Base-by-base conservation (phyloP, 1,140 invertebrate species). In the Pararge aegeria region DNA sequence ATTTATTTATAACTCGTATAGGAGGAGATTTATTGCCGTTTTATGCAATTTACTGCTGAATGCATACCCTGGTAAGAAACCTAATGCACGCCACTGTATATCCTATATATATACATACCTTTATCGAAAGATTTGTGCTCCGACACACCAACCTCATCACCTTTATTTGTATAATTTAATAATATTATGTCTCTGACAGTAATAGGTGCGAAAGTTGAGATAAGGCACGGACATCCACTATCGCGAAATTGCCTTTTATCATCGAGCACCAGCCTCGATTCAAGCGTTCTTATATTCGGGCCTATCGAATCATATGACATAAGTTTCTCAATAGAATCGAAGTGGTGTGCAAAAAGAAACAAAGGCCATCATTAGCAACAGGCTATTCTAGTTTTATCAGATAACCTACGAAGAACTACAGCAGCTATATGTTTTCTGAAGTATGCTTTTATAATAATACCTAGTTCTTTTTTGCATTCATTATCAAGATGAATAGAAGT, bases 201-300 rank as follows among this genome's bases (percentile, higher is more conserved):
- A 52, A 54, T 42, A 34, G 30, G 38, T 40, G 55, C 38, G 48
- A 55, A 62, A 65, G 53, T 74, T 64, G 66, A 67, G 66, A 69
- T 83, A 83, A 79, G 76, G 73, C 76, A 80, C 76, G 80, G 42
- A 53, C 24, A 46, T 40, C 13, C 55, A 60, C 63, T 77, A 79
- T 78, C 68, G 63, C 27, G 51, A 76, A 64, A 40, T 40, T 40
- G 64, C 66, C 74, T 76, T 77, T 73, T 75, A 77, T 71, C 64
- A 60, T 19, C 46, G 54, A 48, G 63, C 37, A 57, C 13, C 13
- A 40, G 58, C 68, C 62, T 66, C 58, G 59, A 55, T 61, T 24
- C 44, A 16, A 64, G 55, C 55, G 27, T 59, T 53, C 65, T 68
- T 61, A 64, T 58, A 55, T 57, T 49, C 30, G 46, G 30, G 13